Conservation (phyloP, 1,140 invertebrate genomes). For the Drosophila biarmipes region DNA sequence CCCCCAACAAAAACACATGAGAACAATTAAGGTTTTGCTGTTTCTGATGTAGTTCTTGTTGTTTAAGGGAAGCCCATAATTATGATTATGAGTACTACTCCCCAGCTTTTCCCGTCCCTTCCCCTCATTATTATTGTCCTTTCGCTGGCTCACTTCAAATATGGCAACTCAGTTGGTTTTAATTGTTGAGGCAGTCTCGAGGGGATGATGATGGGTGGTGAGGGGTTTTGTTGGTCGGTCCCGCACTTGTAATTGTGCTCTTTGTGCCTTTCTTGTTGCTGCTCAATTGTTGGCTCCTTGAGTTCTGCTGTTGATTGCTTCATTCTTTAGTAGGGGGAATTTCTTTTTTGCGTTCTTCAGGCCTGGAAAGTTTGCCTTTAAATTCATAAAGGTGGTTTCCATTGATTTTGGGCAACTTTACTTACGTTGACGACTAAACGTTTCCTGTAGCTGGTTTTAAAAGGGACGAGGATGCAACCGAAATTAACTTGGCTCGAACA, state of each 20-base stretch:
- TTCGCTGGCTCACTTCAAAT: slow-evolving; percentile 68
- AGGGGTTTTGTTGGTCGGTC: not conserved
- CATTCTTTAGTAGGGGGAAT: slow-evolving; percentile 20
- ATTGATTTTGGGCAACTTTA: not conserved
- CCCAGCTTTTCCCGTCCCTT: slow-evolving; percentile 5
- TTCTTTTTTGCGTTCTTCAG: slow-evolving; percentile 1
- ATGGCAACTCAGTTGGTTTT: slow-evolving; percentile 76
- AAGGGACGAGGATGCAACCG: no score
- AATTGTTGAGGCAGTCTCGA: slow-evolving; percentile 59
- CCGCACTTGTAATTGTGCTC: slow-evolving; percentile 63
- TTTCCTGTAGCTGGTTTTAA: no score
- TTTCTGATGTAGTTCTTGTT: slow-evolving; percentile 19
- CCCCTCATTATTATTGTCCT: slow-evolving; percentile 48
- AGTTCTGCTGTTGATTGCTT: slow-evolving; percentile 43
- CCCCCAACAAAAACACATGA: slow-evolving; percentile 41
- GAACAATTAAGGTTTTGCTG: slow-evolving; percentile 62
- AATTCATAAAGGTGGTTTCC: not conserved
- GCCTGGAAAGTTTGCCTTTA: not conserved
- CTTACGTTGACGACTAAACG: not conserved
- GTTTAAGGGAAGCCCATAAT: slow-evolving; percentile 67
- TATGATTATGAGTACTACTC: slow-evolving; percentile 68
- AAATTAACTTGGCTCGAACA: no score
- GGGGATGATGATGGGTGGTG: slow-evolving; percentile 7
- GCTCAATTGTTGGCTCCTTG: slow-evolving; percentile 43
- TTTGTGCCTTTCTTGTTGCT: slow-evolving; percentile 53